Conservation (phyloP, 2,113 vertebrate species). For the Zapornia atra region DNA sequence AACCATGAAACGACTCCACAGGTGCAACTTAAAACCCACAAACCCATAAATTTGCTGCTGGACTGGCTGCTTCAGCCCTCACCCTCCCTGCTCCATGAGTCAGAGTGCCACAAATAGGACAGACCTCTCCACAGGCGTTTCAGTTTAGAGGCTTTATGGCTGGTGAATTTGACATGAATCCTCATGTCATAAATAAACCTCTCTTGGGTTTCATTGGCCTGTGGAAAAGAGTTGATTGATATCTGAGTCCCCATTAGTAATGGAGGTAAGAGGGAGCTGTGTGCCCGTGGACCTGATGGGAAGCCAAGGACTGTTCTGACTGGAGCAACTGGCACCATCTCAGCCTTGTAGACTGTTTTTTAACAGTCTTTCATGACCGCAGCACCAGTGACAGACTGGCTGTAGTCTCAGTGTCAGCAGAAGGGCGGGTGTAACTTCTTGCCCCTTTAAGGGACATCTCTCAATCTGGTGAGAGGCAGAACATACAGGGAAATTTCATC, state of each 20-base stretch:
- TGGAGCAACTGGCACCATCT: neutral
- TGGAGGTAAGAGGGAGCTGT: neutral
- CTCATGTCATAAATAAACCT: neutral
- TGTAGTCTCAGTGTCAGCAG: neutral
- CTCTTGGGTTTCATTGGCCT: neutral
- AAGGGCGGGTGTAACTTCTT: neutral
- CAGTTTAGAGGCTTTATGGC: neutral
- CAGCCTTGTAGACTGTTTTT: neutral
- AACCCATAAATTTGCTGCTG: neutral
- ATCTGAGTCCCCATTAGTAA: neutral
- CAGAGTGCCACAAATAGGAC: neutral
- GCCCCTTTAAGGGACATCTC: neutral
- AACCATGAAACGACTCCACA: neutral
- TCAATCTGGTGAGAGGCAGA: neutral
- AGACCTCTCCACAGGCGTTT: neutral
- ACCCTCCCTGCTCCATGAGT: neutral
- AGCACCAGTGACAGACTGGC: neutral
- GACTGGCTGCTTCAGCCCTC: neutral
- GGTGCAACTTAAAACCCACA: neutral
- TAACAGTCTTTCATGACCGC: too few relatives aligned
- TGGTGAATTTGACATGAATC: neutral
- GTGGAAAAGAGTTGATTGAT: neutral
- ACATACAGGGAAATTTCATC: neutral
- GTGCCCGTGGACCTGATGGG: neutral
- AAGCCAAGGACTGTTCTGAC: neutral